Evolutionary conservation across 2,113 vertebrate genomes (phyloP).

Genomic region (Oryzias melastigma): DNA sequence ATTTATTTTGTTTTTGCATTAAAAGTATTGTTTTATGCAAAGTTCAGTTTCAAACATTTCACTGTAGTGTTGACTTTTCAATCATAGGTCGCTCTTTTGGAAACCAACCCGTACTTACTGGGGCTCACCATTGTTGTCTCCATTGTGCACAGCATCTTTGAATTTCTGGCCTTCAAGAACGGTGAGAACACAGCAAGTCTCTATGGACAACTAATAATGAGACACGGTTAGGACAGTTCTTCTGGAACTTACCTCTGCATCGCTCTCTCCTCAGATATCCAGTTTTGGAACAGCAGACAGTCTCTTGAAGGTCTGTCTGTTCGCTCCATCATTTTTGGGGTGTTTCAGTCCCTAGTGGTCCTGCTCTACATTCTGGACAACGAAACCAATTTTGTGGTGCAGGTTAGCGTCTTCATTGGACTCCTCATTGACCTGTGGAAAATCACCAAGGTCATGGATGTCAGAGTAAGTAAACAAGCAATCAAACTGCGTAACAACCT

Average conservation of each 20-base stretch:
- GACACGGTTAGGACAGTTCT: not conserved
- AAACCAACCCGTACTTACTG: constrained; percentile 93
- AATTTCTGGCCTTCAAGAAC: constrained; percentile 96
- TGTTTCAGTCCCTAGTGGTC: constrained; percentile 93
- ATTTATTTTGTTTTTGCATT: too few species aligned
- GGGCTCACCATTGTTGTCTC: constrained; percentile 91
- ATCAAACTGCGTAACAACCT: not conserved
- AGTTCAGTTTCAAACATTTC: too few species aligned
- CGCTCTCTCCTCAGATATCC: constrained; percentile 83
- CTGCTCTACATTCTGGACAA: constrained; percentile 97
- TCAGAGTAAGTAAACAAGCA: constrained; percentile 79
- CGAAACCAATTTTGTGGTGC: constrained; percentile 96
- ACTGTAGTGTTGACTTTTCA: not conserved
- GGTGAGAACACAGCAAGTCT: constrained; percentile 69
- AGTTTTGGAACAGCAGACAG: constrained; percentile 97
- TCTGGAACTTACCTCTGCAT: not conserved
- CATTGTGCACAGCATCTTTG: constrained; percentile 94
- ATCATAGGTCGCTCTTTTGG: constrained; percentile 86
- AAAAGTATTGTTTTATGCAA: too few species aligned
- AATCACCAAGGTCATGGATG: constrained; percentile 98
- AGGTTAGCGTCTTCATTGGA: constrained; percentile 96
- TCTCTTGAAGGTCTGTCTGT: constrained; percentile 95
- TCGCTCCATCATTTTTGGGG: constrained; percentile 92
- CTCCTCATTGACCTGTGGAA: constrained; percentile 98
- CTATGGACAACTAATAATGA: not conserved